These are phyloP conservation scores for Dromas ardeola DNA, from an alignment of 2,113 vertebrate genomes.

Conservation along the genomic window DNA sequence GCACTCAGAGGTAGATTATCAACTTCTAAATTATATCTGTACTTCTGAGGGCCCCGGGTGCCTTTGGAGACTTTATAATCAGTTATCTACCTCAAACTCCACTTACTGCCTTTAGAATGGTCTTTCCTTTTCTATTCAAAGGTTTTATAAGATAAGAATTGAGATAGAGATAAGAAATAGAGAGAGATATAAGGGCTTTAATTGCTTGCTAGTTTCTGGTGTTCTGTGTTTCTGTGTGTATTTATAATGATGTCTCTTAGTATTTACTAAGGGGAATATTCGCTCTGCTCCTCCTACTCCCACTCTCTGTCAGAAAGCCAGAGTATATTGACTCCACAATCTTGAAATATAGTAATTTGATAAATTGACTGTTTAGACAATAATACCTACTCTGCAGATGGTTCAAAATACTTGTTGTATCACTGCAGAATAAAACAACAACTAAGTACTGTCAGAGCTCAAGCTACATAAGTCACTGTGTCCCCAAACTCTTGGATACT, in stretches of 20 bases:
- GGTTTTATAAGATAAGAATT: slow-evolving; percentile 37
- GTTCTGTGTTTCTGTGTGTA: background rate
- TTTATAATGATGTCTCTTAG: background rate
- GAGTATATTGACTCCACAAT: background rate
- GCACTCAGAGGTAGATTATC: background rate
- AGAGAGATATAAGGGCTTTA: slow-evolving; percentile 7
- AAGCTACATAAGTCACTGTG: rapidly evolving
- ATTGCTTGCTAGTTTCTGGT: slow-evolving; percentile 7
- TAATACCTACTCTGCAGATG: background rate
- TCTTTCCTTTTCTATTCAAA: slow-evolving; percentile 21
- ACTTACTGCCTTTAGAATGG: background rate
- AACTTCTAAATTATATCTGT: background rate
- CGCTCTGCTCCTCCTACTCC: background rate
- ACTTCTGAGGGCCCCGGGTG: background rate
- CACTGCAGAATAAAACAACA: background rate
- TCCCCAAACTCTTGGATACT: background rate
- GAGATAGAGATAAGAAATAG: slow-evolving; percentile 22
- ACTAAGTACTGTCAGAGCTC: background rate
- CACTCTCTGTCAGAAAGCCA: background rate
- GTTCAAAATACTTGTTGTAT: background rate
- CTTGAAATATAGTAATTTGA: background rate
- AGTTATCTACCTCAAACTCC: background rate
- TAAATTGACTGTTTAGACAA: background rate
- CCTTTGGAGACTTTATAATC: slow-evolving; percentile 9
- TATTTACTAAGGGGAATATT: background rate